phyloP scores from a whole-genome alignment of 2,113 vertebrate species.

The Zapus hudsonius region DNA sequence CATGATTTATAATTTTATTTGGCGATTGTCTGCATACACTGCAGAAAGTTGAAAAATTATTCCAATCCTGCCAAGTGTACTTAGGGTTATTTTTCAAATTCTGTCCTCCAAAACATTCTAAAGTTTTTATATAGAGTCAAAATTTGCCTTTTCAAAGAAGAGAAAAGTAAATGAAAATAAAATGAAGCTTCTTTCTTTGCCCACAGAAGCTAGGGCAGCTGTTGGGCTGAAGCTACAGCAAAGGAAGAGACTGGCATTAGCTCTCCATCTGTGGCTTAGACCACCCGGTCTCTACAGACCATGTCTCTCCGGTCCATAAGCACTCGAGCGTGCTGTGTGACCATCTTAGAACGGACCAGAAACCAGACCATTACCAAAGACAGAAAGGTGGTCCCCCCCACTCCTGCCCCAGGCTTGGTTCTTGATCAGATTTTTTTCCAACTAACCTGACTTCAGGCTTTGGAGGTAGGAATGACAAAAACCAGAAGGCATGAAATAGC shows the following conservation, averaged over 20 bases:
- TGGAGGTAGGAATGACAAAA: background rate
- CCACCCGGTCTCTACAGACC: background rate
- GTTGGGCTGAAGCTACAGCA: background rate
- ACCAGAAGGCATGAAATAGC: background rate
- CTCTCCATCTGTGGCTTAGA: background rate
- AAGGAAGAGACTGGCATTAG: background rate
- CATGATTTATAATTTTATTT: conserved; percentile 74
- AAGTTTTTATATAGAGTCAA: conserved; percentile 40
- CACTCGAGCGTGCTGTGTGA: background rate
- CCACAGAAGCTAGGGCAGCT: background rate
- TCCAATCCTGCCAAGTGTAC: conserved; percentile 67
- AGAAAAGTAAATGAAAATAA: background rate
- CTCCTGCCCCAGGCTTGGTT: background rate
- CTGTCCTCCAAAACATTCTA: conserved; percentile 50
- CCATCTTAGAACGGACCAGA: background rate
- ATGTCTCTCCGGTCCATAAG: background rate
- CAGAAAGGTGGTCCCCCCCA: background rate
- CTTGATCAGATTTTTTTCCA: background rate
- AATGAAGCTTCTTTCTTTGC: background rate
- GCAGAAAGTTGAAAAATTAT: conserved; percentile 68
- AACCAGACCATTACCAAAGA: background rate
- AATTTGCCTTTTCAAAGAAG: background rate
- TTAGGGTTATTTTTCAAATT: conserved; percentile 64
- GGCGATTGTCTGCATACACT: conserved; percentile 63
- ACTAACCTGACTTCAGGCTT: background rate